Conservation (phyloP, 2,888 invertebrate species). For the Drosophila melanosoma region DNA sequence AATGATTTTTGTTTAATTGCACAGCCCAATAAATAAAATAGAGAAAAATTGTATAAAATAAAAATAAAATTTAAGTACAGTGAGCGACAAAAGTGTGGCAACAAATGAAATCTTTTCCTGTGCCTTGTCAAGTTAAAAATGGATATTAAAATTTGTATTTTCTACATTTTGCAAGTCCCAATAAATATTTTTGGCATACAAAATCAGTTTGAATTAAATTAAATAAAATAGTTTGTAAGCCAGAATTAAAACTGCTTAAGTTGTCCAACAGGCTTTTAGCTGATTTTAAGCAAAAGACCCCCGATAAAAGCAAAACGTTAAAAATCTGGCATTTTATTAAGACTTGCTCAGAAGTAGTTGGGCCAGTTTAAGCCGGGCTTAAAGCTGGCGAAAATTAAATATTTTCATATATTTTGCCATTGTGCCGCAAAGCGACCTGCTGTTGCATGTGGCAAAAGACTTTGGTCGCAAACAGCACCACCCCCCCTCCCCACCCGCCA, state of each 20-base stretch:
- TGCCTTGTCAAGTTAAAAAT: neutral
- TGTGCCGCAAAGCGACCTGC: conserved; percentile 32
- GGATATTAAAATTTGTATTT: neutral
- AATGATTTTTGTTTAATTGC: neutral
- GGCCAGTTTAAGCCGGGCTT: neutral
- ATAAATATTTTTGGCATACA: neutral
- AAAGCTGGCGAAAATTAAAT: neutral
- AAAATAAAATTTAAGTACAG: neutral
- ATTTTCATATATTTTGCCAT: conserved; percentile 25
- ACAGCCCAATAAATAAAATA: neutral
- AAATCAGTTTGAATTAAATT: neutral
- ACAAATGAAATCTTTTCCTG: neutral
- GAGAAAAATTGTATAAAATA: neutral
- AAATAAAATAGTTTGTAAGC: neutral
- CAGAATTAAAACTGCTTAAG: neutral
- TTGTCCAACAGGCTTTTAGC: neutral
- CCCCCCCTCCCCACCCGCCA: neutral
- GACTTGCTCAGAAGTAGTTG: neutral
- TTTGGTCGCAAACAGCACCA: conserved; percentile 47
- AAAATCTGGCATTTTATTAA: neutral
- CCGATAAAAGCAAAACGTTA: neutral
- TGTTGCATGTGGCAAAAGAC: conserved; percentile 73
- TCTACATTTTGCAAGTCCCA: neutral
- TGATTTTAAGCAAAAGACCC: neutral
- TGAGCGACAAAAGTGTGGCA: neutral